These are phyloP conservation scores for Hassar affinis DNA, from an alignment of 2,113 vertebrate species.

Conservation along the genomic window DNA sequence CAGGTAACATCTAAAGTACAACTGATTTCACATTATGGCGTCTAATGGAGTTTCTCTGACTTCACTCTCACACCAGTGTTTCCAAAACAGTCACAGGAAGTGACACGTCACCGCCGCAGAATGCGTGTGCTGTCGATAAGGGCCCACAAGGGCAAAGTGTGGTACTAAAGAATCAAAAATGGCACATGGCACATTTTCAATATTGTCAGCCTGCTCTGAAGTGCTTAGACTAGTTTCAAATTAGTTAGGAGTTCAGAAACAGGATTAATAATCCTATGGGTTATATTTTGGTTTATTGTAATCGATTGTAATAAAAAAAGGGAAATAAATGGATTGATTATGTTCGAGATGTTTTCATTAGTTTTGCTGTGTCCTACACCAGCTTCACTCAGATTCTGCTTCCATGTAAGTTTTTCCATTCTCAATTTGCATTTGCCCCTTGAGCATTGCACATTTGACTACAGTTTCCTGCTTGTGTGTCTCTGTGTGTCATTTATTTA, in stretches of 20 bases:
- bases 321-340: neutral
- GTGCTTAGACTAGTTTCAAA: too few relatives aligned
- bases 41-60: neutral
- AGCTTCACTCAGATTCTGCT: neutral
- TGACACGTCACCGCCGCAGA: neutral
- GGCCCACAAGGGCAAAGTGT: neutral
- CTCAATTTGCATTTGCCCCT: neutral
- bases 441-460: neutral
- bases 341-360: neutral
- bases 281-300: neutral
- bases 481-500: neutral
- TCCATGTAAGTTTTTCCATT: neutral
- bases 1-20: neutral
- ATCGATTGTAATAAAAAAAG: neutral
- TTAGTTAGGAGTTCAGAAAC: too few relatives aligned
- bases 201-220: too few relatives aligned
- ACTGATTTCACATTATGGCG: neutral
- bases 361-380: neutral
- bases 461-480: neutral
- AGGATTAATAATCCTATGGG: too few relatives aligned
- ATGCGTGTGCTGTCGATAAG: neutral
- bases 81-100: neutral
- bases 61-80: neutral
- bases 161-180: neutral
- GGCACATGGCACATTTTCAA: too few relatives aligned